Evolutionary conservation across 2,113 vertebrate genomes (phyloP), one percentile per base, ranked within the genome.

Genomic region (Danio rerio): DNA sequence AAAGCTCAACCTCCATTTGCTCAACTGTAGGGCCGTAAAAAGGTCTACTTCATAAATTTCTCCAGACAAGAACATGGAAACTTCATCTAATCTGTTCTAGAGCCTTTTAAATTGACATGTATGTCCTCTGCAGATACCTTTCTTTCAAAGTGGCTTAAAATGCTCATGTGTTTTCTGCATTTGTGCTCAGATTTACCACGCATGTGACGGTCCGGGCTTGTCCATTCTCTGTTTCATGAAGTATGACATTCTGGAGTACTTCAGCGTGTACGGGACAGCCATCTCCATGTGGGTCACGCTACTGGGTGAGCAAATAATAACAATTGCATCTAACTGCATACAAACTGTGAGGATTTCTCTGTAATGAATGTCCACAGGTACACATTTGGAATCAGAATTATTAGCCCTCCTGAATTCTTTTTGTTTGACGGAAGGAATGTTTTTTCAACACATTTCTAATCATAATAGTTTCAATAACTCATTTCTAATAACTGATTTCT

Each of bases 251-350:
- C 93, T 99, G 90, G 96, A 99, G 83, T 97, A 98, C 71, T 99
- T 99, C 93, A 98, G 94, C 12, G 92, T 97, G 77, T 99, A 97
- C 0, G 95, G 97, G 21, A 99, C 97, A 0, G 96, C 96, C 0
- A 91, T 99, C 66, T 98, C 98, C 83, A 98, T 99, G 93, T 99
- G 98, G 98, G 96, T 99, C 87, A 99, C 98, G 0, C 93, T 98
- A 31, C 94, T 96, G 82, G 97, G 97, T 98, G 81, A 94, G 95
- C 84, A 42, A 7, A 31, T 9, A 7, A 7, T 47, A 31, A 31
- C 31, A 20, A 13, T 45, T 8, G 68, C 47, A 49, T 71, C n/a
- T 52, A 50, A 52, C 20, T n/a, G n/a, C n/a, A n/a, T n/a, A n/a
- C n/a, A n/a, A n/a, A n/a, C n/a, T 16, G 16, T 1, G 42, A 68